Evolutionary conservation across 2,888 invertebrate species (phyloP).

Genomic region (Troglohyphantes excavatus): DNA sequence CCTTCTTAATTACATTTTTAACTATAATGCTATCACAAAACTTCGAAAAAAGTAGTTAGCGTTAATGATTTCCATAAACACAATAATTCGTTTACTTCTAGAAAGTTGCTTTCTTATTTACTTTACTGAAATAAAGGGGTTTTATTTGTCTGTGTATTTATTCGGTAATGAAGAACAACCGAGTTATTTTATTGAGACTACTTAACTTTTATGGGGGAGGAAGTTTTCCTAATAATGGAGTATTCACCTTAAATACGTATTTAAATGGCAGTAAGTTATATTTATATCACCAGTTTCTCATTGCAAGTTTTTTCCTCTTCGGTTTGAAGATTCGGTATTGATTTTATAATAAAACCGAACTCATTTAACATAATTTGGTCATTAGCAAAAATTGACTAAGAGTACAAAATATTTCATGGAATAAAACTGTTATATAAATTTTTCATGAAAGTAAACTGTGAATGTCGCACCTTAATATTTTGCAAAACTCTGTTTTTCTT

Average conservation of each 20-base stretch:
- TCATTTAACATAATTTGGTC: too few species aligned
- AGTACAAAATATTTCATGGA: too few species aligned
- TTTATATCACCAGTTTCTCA: too few species aligned
- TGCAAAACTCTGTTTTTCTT: too few species aligned
- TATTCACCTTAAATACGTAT: neutral
- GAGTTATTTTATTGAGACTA: neutral
- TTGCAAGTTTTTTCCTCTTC: too few species aligned
- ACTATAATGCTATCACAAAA: neutral
- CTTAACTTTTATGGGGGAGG: slow-evolving; percentile 1
- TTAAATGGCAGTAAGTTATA: too few species aligned
- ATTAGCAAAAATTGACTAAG: too few species aligned
- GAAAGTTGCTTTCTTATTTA: neutral
- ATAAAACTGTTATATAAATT: too few species aligned
- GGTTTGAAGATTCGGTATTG: too few species aligned
- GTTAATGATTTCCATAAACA: neutral
- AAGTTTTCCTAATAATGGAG: neutral
- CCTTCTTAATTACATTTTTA: neutral
- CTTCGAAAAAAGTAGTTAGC: neutral
- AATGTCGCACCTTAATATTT: too few species aligned
- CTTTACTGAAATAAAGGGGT: neutral
- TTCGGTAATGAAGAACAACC: neutral
- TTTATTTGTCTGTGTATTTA: neutral
- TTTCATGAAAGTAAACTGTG: too few species aligned
- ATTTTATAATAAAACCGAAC: too few species aligned
- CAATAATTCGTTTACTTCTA: neutral